Evolutionary conservation across 2,888 invertebrate species (phyloP).

Genomic region (Drosophila nr. medialis): DNA sequence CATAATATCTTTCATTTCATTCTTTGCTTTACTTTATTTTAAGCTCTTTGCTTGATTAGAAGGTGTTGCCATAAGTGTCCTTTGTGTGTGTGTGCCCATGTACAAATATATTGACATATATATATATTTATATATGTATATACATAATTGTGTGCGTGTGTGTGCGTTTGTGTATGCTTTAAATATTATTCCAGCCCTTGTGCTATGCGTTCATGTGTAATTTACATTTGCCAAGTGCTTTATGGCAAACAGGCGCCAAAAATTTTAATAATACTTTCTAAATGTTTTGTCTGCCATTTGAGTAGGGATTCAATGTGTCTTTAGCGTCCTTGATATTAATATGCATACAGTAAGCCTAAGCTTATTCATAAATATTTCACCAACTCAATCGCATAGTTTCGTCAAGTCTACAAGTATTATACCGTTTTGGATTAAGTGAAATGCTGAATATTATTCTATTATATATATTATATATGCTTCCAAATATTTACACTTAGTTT

Average conservation of each 20-base stretch:
- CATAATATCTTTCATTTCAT: slow-evolving; percentile 79
- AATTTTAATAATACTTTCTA: slow-evolving; percentile 73
- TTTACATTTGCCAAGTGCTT: slow-evolving; percentile 73
- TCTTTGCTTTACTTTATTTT: slow-evolving; percentile 80
- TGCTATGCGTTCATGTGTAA: slow-evolving; percentile 66
- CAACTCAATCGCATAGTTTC: slow-evolving; percentile 6
- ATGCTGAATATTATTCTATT: neutral
- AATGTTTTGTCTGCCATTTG: slow-evolving; percentile 17
- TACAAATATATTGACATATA: neutral
- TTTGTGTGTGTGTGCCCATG: slow-evolving; percentile 15
- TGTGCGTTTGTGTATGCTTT: slow-evolving; percentile 32
- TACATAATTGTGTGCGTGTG: neutral
- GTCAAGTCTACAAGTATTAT: neutral
- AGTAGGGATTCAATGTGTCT: slow-evolving; percentile 18
- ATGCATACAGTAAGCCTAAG: slow-evolving; percentile 1
- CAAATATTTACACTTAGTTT: neutral
- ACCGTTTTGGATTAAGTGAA: neutral
- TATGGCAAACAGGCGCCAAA: slow-evolving; percentile 56
- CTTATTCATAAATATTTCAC: slow-evolving; percentile 3
- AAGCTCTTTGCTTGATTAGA: slow-evolving; percentile 80
- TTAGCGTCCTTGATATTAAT: slow-evolving; percentile 24
- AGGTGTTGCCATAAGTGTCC: slow-evolving; percentile 78
- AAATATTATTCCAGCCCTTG: slow-evolving; percentile 66
- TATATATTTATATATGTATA: neutral
- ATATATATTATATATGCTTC: too few species aligned